phyloP scores from a whole-genome alignment of 1,140 invertebrate genomes.

The Lasaia peninsularis region DNA sequence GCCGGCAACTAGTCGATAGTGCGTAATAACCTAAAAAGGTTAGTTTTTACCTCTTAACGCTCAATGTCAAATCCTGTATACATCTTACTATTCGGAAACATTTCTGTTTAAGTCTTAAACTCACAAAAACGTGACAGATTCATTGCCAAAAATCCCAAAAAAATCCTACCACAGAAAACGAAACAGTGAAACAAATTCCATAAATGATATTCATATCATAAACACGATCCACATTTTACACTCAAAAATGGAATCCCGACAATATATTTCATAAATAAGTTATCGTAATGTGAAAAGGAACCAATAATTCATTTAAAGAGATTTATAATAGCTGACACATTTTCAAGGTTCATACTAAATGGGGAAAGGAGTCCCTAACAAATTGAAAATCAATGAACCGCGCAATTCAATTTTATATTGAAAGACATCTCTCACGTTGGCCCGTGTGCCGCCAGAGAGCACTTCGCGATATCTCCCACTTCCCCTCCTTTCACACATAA shows the following conservation, averaged over 20 bases:
- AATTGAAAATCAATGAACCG: constrained; percentile 80
- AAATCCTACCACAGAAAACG: no score
- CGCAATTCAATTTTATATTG: constrained; percentile 81
- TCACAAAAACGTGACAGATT: no score
- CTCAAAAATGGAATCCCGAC: neutral
- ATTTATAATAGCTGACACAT: constrained; percentile 50
- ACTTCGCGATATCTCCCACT: constrained; percentile 51
- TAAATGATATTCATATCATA: no score
- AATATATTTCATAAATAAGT: constrained; percentile 2
- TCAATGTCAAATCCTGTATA: no score
- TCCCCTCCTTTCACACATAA: constrained; percentile 58
- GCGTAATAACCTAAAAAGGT: no score
- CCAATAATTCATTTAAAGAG: constrained; percentile 37
- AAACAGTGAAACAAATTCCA: no score
- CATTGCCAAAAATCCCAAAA: no score
- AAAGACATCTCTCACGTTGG: constrained; percentile 74
- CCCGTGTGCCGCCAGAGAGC: constrained; percentile 43
- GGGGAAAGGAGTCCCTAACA: constrained; percentile 60
- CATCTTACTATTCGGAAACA: no score
- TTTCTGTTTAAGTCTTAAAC: no score
- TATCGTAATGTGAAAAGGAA: constrained; percentile 21
- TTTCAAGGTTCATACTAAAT: constrained; percentile 38
- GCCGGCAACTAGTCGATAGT: no score
- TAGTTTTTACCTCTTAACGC: no score
- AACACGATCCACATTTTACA: no score